Evolutionary conservation across 1,140 invertebrate genomes (phyloP), one percentile per base, ranked within the genome.

Genomic region (Heliconius hermathena): DNA sequence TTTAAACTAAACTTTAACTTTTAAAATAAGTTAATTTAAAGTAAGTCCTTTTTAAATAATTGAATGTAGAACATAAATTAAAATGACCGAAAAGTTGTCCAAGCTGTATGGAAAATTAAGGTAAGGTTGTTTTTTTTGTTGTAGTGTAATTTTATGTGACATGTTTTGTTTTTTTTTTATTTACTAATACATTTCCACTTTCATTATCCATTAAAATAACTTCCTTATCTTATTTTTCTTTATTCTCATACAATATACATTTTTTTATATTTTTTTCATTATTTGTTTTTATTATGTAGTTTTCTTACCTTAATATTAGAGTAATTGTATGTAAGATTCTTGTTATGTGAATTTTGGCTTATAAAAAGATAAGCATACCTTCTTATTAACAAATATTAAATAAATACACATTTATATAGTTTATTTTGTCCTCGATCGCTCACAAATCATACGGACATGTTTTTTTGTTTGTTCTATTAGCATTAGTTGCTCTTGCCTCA

Each of bases 191-290:
- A 77, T 77, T 77, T 77, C 1, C 18, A 49, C 33, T 16, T 77
- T 66, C 33, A 71, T 71, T 71, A 16, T 9, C 18, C 79, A 72
- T 29, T 60, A 77, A 81, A 79, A 71, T 79, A 81, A 81, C 76
- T 83, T 79, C 77, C 82, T 83, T 81, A 78, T 79, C 79, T 73
- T 60, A n/a, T 60, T 9, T 60, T 57, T 60, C 26, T 26, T 26
- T 26, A 26, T 36, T 36, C 41, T 46, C 41, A 4, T 46, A 46
- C 41, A 46, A 52, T 52, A 52, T 49, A 18, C 13, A 52, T 20
- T 49, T 57, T 57, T 33, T 33, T 33, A 36, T 0, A 36, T 36
- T 16, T 54, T 22, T 26, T 26, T 60, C 54, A 60, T 57, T 9
- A 26, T 1, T 77, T 76, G 6, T 46, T 70, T 46, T 13, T 46